Evolutionary conservation across 1,140 invertebrate species (phyloP).

Genomic region (Vanessa atalanta): DNA sequence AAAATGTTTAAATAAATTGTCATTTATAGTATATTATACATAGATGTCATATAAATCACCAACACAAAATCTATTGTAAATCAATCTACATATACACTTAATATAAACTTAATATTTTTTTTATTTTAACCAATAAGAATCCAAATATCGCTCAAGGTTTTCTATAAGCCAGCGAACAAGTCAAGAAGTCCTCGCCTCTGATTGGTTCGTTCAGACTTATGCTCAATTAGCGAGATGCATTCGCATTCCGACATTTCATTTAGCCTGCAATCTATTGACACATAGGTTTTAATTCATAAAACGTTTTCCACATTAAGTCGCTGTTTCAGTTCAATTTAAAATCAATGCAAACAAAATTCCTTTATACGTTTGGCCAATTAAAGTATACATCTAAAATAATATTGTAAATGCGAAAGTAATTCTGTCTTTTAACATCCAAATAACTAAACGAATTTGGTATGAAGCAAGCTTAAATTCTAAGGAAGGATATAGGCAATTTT

Average conservation of each 20-base stretch:
- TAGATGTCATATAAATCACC: too few species aligned
- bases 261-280: slow-evolving; percentile 21
- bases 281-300: slow-evolving; percentile 22
- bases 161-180: neutral
- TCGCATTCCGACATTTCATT: slow-evolving; percentile 4
- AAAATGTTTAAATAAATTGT: too few species aligned
- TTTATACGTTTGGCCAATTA: slow-evolving; percentile 16
- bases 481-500: too few species aligned
- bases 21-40: too few species aligned
- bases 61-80: too few species aligned
- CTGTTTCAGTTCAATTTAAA: slow-evolving; percentile 32
- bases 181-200: neutral
- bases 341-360: slow-evolving; percentile 33
- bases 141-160: neutral
- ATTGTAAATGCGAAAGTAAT: too few species aligned
- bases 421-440: too few species aligned
- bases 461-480: too few species aligned
- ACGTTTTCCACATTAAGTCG: slow-evolving; percentile 22
- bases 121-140: neutral
- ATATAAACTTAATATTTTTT: too few species aligned
- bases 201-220: neutral
- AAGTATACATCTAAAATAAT: neutral
- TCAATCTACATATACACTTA: too few species aligned
- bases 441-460: too few species aligned
- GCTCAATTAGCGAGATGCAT: neutral